phyloP scores from a whole-genome alignment of 2,797 vertebrate genomes.

The Cyclopterus lumpus region DNA sequence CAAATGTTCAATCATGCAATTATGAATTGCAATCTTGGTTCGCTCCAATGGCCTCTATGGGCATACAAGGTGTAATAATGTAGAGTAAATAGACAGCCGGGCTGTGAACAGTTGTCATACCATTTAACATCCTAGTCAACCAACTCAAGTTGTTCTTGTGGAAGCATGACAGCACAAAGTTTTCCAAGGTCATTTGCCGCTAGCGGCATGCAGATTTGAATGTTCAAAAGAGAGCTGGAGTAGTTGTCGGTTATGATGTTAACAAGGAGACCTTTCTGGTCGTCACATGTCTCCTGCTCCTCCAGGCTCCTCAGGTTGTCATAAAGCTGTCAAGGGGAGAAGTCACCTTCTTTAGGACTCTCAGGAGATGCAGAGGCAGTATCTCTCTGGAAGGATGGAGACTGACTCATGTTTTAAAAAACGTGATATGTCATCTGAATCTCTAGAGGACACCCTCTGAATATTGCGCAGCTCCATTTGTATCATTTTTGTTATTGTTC shows the following conservation, averaged over 20 bases:
- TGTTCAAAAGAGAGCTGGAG: slow-evolving; percentile 58
- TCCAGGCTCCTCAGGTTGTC: slow-evolving; percentile 71
- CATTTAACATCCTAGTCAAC: slow-evolving; percentile 45
- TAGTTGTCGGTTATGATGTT: slow-evolving; percentile 63
- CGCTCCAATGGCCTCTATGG: slow-evolving; percentile 24
- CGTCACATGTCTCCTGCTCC: slow-evolving; percentile 66
- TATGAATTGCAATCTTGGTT: slow-evolving; percentile 16
- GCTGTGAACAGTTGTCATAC: slow-evolving; percentile 41
- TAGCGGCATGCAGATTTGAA: slow-evolving; percentile 51
- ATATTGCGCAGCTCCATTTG: slow-evolving; percentile 56
- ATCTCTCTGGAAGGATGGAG: slow-evolving; percentile 57
- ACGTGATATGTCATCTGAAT: slow-evolving; percentile 65
- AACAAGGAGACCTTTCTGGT: slow-evolving; percentile 69
- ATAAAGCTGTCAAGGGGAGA: slow-evolving; percentile 63
- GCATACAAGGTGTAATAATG: slow-evolving; percentile 26
- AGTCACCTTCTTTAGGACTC: slow-evolving; percentile 72
- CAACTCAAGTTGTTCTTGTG: slow-evolving; percentile 56
- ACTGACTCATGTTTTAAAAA: slow-evolving; percentile 67
- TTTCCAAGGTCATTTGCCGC: slow-evolving; percentile 75
- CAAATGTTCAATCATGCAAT: background rate
- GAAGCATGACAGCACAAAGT: slow-evolving; percentile 40
- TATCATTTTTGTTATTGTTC: slow-evolving; percentile 59
- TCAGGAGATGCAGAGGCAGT: slow-evolving; percentile 63
- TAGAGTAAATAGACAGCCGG: slow-evolving; percentile 11
- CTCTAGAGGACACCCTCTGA: slow-evolving; percentile 55